A percentile compares a stretch with the other conserved stretches of the same genome.
Conservation (phyloP, 2,797 vertebrate species). For the Crenuchus spilurus region DNA sequence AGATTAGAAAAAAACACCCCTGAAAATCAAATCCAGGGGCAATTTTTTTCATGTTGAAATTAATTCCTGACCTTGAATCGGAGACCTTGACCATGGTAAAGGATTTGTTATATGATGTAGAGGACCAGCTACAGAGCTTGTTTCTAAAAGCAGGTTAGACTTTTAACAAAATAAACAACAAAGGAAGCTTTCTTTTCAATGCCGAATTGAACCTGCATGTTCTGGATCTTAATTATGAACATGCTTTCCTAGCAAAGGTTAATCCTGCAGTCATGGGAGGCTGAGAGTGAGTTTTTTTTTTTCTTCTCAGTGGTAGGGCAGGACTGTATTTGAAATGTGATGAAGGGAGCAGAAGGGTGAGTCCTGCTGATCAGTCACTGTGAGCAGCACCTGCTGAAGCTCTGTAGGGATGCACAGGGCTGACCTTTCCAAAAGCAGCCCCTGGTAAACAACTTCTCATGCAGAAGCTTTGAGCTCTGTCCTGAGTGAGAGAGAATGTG, state of each 20-base stretch:
- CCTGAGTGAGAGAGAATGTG: not conserved
- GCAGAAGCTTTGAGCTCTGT: not conserved
- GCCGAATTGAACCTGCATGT: not conserved
- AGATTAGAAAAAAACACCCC: too few species aligned
- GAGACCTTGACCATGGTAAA: too few species aligned
- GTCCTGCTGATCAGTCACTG: constrained; percentile 28
- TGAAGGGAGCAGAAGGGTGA: constrained; percentile 15
- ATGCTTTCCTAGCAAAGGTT: constrained; percentile 10
- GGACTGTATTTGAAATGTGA: constrained; percentile 27
- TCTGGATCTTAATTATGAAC: not conserved
- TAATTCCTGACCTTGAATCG: too few species aligned
- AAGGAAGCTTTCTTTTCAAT: not conserved
- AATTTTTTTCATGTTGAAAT: too few species aligned
- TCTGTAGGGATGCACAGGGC: constrained; percentile 38
- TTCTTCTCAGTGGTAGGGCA: constrained; percentile 20
- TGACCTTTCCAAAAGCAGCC: constrained; percentile 50
- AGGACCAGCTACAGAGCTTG: not conserved
- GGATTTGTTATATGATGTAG: too few species aligned
- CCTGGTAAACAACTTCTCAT: constrained; percentile 39
- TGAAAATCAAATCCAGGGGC: too few species aligned
- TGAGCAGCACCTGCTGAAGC: constrained; percentile 27
- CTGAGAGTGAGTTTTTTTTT: not conserved
- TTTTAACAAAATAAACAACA: not conserved
- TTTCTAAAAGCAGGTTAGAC: not conserved
- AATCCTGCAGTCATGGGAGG: not conserved